Evolutionary conservation across 30 jellyfish, hydroid and myxozoan species (phyloP), one percentile per base, ranked within the genome.

Genomic region (Chironex yamaguchii): DNA sequence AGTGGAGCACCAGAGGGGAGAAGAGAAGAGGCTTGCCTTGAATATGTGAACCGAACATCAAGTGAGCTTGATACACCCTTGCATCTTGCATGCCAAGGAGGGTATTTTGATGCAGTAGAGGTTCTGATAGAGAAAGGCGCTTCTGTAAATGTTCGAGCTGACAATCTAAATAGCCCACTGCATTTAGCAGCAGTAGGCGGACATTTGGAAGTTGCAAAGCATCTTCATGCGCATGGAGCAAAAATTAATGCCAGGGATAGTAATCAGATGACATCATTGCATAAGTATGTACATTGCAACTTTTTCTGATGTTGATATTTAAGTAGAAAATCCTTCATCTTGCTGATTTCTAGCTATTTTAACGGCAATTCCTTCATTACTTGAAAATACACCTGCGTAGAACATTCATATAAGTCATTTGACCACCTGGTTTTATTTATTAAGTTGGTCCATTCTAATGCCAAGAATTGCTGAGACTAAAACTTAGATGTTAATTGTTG

Each of bases 121-220:
- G 82, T 71, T 12, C 51, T 94, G 84, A 79, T 94, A 2, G 14
- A 71, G 21, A 85, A 88, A 75, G 99, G 99, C 30, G 99, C 99
- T 11, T 78, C 88, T 71, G 99, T 94, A 1, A 89, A 94, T 71
- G 58, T 64, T 12, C 72, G 63, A 14, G 88, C 99, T 4, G 99
- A 84, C 69, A 94, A 96, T 14, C 68, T 63, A 31, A 68, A 75
- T 52, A 30, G 96, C 1, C 97, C 99, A 53, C 88, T 94, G n/a
- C 99, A 94, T 62, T 82, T 94, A 49, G 99, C 99, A 34, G 96
- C 97, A 1, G 67, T 80, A 24, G 78, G 87, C 89, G 99, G 99
- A 4, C 96, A 85, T 34, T 34, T 66, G 14, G 21, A 34, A 14
- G 92, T 94, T 14, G 97, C 93, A 20, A 53, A 65, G 27, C 66